Evolutionary conservation across 1,140 invertebrate genomes (phyloP).

Genomic region (Coelopa frigida): DNA sequence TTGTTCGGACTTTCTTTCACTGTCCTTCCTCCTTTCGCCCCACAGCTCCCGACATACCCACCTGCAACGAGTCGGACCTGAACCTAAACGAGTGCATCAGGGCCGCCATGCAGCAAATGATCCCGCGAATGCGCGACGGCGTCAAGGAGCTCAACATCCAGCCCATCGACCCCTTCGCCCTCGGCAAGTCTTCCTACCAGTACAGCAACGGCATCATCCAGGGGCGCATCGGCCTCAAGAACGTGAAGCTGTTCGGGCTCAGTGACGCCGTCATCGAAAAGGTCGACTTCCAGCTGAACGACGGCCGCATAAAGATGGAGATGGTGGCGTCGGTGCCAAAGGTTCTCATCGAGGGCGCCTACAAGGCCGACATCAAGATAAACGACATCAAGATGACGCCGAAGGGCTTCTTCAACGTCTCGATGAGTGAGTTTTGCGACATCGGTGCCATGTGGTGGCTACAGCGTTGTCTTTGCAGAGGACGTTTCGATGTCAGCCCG

Average conservation of each 20-base stretch:
- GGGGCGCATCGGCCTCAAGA: constrained; percentile 29
- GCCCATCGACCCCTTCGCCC: constrained; percentile 34
- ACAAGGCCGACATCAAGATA: constrained; percentile 38
- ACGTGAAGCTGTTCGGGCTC: constrained; percentile 30
- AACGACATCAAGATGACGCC: constrained; percentile 41
- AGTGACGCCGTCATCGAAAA: constrained; percentile 27
- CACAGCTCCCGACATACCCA: constrained; percentile 32
- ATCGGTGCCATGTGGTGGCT: background rate
- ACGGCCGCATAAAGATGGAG: constrained; percentile 24
- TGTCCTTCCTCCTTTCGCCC: background rate
- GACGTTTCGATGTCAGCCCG: constrained; percentile 27
- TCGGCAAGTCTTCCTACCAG: constrained; percentile 26
- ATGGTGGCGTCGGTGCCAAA: constrained; percentile 24
- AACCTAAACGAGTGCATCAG: constrained; percentile 39
- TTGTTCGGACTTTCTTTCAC: no score
- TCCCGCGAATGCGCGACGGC: constrained; percentile 31
- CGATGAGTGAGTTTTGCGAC: constrained; percentile 25
- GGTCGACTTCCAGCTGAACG: constrained; percentile 29
- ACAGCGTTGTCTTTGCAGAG: constrained; percentile 16
- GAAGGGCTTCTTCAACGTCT: constrained; percentile 40
- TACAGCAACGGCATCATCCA: constrained; percentile 28
- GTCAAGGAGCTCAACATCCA: constrained; percentile 36
- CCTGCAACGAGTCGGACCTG: constrained; percentile 27
- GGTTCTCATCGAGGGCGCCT: constrained; percentile 31
- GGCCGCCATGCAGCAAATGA: constrained; percentile 30